phyloP scores from a whole-genome alignment of 2,113 vertebrate species.

The Erinaceus europaeus region DNA sequence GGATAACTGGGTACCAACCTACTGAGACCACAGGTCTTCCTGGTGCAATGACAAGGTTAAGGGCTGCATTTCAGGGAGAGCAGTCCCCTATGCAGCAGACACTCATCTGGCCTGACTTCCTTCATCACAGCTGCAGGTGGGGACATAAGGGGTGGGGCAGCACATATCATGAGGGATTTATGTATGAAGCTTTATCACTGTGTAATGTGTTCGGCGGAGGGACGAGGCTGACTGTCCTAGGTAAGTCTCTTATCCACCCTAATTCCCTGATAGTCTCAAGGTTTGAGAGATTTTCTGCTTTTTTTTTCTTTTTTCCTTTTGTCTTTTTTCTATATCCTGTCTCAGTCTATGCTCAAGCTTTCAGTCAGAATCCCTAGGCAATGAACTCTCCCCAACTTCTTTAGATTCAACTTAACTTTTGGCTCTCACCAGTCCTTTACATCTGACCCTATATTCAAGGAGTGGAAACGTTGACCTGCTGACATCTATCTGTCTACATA shows the following conservation, averaged over 20 bases:
- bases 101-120: not conserved
- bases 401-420: too few relatives aligned
- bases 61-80: too few relatives aligned
- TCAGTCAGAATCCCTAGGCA: not conserved
- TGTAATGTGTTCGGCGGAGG: slow-evolving; percentile 28
- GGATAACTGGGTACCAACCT: too few relatives aligned
- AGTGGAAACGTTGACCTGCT: not conserved
- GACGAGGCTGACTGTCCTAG: not conserved
- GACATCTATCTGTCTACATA: too few relatives aligned
- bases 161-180: slow-evolving; percentile 45
- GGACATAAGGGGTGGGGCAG: rapidly evolving
- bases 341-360: not conserved
- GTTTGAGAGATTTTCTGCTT: rapidly evolving
- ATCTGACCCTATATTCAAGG: not conserved
- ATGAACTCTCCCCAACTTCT: too few relatives aligned
- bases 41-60: too few relatives aligned
- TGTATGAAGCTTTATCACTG: slow-evolving; percentile 45
- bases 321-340: not conserved
- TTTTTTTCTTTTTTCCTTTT: too few relatives aligned
- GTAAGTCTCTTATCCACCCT: slow-evolving; percentile 61
- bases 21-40: too few relatives aligned
- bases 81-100: too few relatives aligned
- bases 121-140: not conserved
- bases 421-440: not conserved
- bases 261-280: not conserved